Base-by-base conservation (phyloP, 2,888 invertebrate species). In the Ornithoptera alexandrae region DNA sequence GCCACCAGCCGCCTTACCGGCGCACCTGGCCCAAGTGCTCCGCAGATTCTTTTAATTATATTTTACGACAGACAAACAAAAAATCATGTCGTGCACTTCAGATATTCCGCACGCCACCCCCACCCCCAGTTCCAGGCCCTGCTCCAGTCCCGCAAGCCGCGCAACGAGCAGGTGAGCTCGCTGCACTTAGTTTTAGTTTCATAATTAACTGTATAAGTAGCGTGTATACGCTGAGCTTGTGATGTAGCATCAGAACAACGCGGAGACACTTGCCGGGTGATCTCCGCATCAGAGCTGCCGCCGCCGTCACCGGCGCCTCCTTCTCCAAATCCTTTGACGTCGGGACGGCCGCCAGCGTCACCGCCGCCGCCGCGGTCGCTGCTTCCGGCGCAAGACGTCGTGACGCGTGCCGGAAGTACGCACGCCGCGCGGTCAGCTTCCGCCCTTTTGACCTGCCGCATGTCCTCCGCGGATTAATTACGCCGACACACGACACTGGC, bases 361-460 rank as follows among this genome's bases (percentile, higher is more conserved):
- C 39, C 1, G 8, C 39, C 77, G 73, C 72, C 75, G 71, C 77
- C 76, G 6, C 53, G 15, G 53, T 1, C 15, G 78, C 77, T 77
- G 80, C 77, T 83, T 84, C 84, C 83, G 84, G 77, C 82, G 77
- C 82, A 85, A 87, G 87, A 87, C 85, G 82, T 79, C 79, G 81
- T 78, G 83, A 81, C 86, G 81, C 86, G 82, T 80, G 79, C 81
- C 85, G 87, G 88, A 88, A 85, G 88, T 83, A 74, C 83, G 85
- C 85, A 80, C 80, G 82, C 83, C 83, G 82, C 84, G 85, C 87
- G 89, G 89, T 87, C 89, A 88, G 87, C 86, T 84, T 90, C 90
- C 90, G 89, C 77, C 85, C 83, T 89, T 90, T 90, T 90, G 89
- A 88, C 89, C 89, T 88, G 86, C 77, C 84, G 57, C 83, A 81